These are phyloP conservation scores for Eutolmus rufibarbis DNA, from an alignment of 2,888 invertebrate species.

Conservation along the genomic window DNA sequence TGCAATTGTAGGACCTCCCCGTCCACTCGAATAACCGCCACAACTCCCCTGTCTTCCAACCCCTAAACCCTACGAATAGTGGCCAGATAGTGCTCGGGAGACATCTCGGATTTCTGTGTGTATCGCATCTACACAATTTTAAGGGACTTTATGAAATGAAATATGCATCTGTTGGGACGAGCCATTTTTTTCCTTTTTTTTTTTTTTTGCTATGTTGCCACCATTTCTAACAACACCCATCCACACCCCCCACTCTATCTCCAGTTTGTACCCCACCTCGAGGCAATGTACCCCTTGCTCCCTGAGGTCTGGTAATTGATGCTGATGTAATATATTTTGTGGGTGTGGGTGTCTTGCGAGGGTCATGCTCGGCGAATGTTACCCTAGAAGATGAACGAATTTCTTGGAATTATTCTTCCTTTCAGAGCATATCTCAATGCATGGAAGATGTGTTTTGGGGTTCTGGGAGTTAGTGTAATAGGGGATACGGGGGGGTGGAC, in stretches of 20 bases:
- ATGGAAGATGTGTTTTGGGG: neutral
- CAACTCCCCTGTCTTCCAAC: neutral
- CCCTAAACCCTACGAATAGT: neutral
- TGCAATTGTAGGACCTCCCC: neutral
- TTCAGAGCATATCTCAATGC: neutral
- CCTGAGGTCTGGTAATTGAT: neutral
- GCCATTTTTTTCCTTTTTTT: neutral
- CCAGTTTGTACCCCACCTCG: neutral
- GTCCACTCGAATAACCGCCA: neutral
- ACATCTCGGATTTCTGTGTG: slow-evolving; percentile 2
- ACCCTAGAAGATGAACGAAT: slow-evolving; percentile 7
- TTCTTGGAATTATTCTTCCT: slow-evolving; percentile 20
- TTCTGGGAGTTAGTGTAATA: neutral
- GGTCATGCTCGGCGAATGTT: neutral
- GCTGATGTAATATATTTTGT: neutral
- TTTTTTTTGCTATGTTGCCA: neutral
- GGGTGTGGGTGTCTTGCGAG: neutral
- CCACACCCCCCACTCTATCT: neutral
- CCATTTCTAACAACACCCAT: neutral
- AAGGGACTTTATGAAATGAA: slow-evolving; percentile 25
- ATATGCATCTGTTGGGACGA: slow-evolving; percentile 19
- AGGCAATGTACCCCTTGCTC: neutral
- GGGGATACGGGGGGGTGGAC: neutral
- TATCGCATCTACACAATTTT: neutral
- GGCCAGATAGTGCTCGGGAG: neutral